Percentiles rank a stretch among this genome's conserved stretches.
These are phyloP conservation scores for Pterois miles DNA, from an alignment of 2,797 vertebrate genomes.

Conservation along the genomic window DNA sequence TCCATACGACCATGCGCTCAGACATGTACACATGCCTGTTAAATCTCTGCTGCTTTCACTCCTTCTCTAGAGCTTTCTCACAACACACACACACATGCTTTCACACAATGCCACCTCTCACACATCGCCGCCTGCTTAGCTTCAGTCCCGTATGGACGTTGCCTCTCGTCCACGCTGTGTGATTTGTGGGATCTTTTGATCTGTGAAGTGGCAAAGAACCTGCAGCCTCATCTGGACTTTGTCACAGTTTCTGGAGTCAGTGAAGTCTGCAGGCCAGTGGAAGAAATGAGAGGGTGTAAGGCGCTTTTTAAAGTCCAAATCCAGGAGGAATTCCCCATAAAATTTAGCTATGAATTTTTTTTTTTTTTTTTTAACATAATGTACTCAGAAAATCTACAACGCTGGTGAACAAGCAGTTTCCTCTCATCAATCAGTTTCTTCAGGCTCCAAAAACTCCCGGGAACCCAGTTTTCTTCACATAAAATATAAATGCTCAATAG, in stretches of 20 bases:
- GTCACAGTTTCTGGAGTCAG: slow-evolving; percentile 49
- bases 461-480: not conserved
- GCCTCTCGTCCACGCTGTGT: slow-evolving; percentile 30
- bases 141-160: slow-evolving; percentile 28
- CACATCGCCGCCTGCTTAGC: slow-evolving; percentile 41
- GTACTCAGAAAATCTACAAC: not conserved
- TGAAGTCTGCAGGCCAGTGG: slow-evolving; percentile 6
- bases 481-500: not conserved
- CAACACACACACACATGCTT: not conserved
- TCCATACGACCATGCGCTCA: slow-evolving; percentile 13
- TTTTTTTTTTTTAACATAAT: not conserved
- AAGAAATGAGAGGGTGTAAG: not conserved
- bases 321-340: not conserved
- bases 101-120: slow-evolving; percentile 46
- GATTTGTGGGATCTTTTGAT: slow-evolving; percentile 65
- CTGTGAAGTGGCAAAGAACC: slow-evolving; percentile 53
- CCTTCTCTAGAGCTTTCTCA: slow-evolving; percentile 27
- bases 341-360: not conserved
- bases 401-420: not conserved
- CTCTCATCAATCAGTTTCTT: not conserved
- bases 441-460: not conserved
- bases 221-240: slow-evolving; percentile 56
- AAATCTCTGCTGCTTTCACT: slow-evolving; percentile 33
- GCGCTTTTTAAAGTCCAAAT: not conserved
- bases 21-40: slow-evolving; percentile 44